Base-by-base conservation (phyloP, 1,140 invertebrate species). In the Aleiodes sp. region DNA sequence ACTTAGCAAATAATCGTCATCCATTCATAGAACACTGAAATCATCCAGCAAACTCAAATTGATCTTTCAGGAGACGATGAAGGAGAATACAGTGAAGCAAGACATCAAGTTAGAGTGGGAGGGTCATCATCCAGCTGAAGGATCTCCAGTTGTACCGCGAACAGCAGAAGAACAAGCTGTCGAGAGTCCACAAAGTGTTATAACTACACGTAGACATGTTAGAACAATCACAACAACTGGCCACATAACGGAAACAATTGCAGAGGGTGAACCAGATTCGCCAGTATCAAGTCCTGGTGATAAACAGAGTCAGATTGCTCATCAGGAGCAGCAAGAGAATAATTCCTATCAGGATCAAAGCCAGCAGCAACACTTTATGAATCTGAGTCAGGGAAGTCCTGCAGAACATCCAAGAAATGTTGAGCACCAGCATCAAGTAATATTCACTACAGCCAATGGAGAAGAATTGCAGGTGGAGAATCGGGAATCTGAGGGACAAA, bases 181-280 rank as follows among this genome's bases (percentile, higher is more conserved):
- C 6, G 57, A 56, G 41, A 80, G 75, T 65, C 82, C 81, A 0
- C 80, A 81, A 3, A 87, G 88, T 4, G 89, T 90, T 9, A 90
- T 89, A 68, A 88, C 87, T 2, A 85, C 86, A 16, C 84, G 88
- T 21, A 83, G 88, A 31, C 85, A 87, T 31, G 84, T 89, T 14
- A 82, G 89, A n/a, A 90, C 89, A 2, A 90, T 90, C 60, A 90
- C 88, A 3, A 86, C 89, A 2, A 84, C 89, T 7, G 89, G 89
- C 1, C 88, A 89, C 70, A 90, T 90, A 46, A 89, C 88, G 1
- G 87, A 87, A 52, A 80, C 78, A 0, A 70, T 85, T 2, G 73
- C 71, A 2, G 87, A 89, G 29, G 52, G 73, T 0, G 81, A 84
- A 0, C 72, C 83, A 0, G 76, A 75, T 14, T 84, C 82, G 0